Conservation (phyloP, 2,888 invertebrate genomes). For the Leptodirus hochenwartii region DNA sequence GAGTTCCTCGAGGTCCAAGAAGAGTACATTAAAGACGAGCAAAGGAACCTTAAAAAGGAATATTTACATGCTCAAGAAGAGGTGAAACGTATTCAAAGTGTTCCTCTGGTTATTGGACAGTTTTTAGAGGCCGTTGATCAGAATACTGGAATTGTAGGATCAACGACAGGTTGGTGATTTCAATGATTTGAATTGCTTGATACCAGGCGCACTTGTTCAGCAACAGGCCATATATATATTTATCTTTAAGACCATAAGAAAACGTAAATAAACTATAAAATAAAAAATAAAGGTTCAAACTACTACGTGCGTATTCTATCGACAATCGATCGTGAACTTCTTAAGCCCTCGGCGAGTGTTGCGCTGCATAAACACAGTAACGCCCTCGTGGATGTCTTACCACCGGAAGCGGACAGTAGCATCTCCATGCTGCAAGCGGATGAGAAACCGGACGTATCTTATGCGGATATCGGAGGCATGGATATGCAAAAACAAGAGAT, state of each 20-base stretch:
- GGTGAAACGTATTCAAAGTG: conserved; percentile 97
- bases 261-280: too few species aligned
- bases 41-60: conserved; percentile 95
- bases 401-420: conserved; percentile 97
- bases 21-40: conserved; percentile 99
- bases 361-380: conserved; percentile 98
- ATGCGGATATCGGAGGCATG: conserved; percentile 97
- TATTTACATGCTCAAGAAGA: conserved; percentile 96
- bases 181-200: neutral
- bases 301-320: conserved; percentile 97
- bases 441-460: conserved; percentile 95
- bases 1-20: conserved; percentile 98
- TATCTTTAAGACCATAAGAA: too few species aligned
- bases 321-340: conserved; percentile 89
- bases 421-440: conserved; percentile 97
- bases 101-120: conserved; percentile 96
- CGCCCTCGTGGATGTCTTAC: conserved; percentile 96
- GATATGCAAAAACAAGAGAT: conserved; percentile 99
- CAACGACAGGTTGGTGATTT: neutral
- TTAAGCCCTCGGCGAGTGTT: conserved; percentile 96
- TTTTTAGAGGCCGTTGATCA: conserved; percentile 99
- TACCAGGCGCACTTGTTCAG: neutral
- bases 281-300: conserved; percentile 97
- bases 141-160: conserved; percentile 55
- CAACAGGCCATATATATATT: too few species aligned